A percentile compares a stretch with the other conserved stretches of the same genome.
Evolutionary conservation across 2,888 invertebrate species (phyloP).

Genomic region (Lithophane leautieri): DNA sequence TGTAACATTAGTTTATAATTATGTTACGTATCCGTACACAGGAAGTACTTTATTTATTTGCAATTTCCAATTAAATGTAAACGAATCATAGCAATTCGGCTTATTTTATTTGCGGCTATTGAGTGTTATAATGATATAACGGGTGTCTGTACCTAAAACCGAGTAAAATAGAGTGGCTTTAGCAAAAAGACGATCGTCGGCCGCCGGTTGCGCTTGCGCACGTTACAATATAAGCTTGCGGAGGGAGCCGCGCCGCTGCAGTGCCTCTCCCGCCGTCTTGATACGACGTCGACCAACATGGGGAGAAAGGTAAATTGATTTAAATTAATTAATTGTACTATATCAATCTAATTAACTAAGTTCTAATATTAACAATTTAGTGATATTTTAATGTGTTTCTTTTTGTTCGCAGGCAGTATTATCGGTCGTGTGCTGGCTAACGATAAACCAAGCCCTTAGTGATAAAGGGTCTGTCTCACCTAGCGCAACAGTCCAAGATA

Average conservation of each 20-base stretch:
- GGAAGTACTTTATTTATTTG: slow-evolving; percentile 73
- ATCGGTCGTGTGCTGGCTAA: slow-evolving; percentile 78
- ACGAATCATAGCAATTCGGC: slow-evolving; percentile 63
- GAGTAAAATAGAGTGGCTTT: slow-evolving; percentile 67
- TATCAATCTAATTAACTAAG: slow-evolving; percentile 2
- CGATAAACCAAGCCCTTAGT: slow-evolving; percentile 71
- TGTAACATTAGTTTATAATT: slow-evolving; percentile 60
- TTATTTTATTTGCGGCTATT: slow-evolving; percentile 58
- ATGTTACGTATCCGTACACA: slow-evolving; percentile 66
- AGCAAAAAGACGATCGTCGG: slow-evolving; percentile 67
- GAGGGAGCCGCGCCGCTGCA: slow-evolving; percentile 79
- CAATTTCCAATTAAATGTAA: slow-evolving; percentile 66
- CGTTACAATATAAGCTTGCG: slow-evolving; percentile 80
- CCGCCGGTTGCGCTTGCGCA: slow-evolving; percentile 69
- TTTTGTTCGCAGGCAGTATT: slow-evolving; percentile 79
- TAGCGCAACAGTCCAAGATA: slow-evolving; percentile 74
- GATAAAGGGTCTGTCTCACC: slow-evolving; percentile 69
- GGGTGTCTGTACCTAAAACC: slow-evolving; percentile 53
- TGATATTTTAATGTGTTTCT: slow-evolving; percentile 47
- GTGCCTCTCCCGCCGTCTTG: slow-evolving; percentile 81
- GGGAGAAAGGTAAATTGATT: slow-evolving; percentile 83
- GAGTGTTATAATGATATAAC: slow-evolving; percentile 75
- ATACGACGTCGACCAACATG: slow-evolving; percentile 80
- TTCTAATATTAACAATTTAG: neutral
- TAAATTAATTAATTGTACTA: slow-evolving; percentile 34